A percentile compares a stretch with the other conserved stretches of the same genome.
These are phyloP conservation scores for Penelope pileata DNA, from an alignment of 2,113 vertebrate species.

Conservation along the genomic window DNA sequence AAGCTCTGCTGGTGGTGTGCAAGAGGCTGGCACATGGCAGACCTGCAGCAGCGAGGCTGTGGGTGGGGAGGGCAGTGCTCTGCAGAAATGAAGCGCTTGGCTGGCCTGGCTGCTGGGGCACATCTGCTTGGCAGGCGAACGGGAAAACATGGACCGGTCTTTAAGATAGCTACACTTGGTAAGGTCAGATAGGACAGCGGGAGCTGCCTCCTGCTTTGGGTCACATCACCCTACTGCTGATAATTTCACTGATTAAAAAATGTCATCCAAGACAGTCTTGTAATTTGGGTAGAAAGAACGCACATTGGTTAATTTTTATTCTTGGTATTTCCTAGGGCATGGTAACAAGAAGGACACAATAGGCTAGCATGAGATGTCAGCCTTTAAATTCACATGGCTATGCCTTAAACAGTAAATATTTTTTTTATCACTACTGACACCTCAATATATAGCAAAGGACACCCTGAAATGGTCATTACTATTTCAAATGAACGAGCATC, in stretches of 20 bases:
- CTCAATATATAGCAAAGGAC: conserved; percentile 71
- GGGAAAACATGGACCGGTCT: not conserved
- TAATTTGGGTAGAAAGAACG: not conserved
- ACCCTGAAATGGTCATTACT: conserved; percentile 45
- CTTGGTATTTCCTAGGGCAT: not conserved
- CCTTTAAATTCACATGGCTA: conserved; percentile 22
- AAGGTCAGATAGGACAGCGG: not conserved
- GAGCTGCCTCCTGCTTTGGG: not conserved
- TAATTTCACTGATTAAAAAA: not conserved
- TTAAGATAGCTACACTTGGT: conserved; percentile 3
- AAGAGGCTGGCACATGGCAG: not conserved
- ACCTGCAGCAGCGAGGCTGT: not conserved
- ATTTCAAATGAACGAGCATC: conserved; percentile 9
- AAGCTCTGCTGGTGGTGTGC: not conserved
- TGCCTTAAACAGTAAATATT: conserved; percentile 17
- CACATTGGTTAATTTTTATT: not conserved
- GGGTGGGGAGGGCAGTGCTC: not conserved
- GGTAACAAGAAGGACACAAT: not conserved
- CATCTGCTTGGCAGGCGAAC: not conserved
- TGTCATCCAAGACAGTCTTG: not conserved
- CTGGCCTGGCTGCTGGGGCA: conserved; percentile 21
- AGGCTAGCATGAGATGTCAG: not conserved
- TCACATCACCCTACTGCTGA: not conserved
- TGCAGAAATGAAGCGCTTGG: conserved; percentile 34
- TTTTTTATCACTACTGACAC: conserved; percentile 56